phyloP scores from a whole-genome alignment of 2,113 vertebrate species.

The Ascaphus truei region DNA sequence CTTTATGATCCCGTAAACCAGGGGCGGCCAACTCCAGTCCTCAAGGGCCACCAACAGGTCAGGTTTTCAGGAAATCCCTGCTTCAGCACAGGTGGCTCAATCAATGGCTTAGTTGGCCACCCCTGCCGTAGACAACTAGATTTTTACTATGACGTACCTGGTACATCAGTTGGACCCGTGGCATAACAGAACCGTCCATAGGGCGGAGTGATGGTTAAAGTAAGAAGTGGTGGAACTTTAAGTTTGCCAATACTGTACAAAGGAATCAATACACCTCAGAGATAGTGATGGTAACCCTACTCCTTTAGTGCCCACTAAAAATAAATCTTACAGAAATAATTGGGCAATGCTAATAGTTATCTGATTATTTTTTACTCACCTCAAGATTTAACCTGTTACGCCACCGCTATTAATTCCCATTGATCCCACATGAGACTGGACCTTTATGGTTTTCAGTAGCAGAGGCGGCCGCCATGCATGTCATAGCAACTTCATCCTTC shows the following conservation, averaged over 20 bases:
- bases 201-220: no score
- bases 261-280: not conserved
- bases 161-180: no score
- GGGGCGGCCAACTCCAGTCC: no score
- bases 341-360: not conserved
- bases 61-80: no score
- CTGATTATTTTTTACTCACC: not conserved
- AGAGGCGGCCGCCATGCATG: conserved; percentile 40
- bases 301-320: not conserved
- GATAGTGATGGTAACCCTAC: not conserved
- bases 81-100: no score
- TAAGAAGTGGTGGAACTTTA: not conserved
- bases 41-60: no score
- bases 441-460: conserved; percentile 36
- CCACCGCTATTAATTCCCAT: not conserved
- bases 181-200: no score
- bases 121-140: no score
- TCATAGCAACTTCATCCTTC: conserved; percentile 48
- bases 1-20: no score
- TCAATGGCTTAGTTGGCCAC: no score
- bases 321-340: not conserved
- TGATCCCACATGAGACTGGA: not conserved
- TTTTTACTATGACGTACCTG: no score
- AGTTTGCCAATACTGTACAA: not conserved
- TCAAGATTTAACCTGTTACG: not conserved